These are phyloP conservation scores for Euleptes europaea DNA, from an alignment of 2,113 vertebrate species.

Conservation along the genomic window DNA sequence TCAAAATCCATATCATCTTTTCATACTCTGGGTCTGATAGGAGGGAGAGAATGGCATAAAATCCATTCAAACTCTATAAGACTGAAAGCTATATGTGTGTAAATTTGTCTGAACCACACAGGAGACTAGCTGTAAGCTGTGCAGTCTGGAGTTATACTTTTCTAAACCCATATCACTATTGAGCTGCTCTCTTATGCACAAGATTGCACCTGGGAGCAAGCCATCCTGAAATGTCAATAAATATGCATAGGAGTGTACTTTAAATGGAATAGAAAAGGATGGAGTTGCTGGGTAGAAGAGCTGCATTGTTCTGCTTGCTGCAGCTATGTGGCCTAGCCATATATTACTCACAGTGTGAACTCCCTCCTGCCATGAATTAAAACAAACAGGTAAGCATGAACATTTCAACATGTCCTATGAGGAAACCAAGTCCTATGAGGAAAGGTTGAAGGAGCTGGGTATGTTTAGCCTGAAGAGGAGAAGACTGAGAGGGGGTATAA, in stretches of 20 bases:
- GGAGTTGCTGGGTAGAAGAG: not conserved
- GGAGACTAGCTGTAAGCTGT: slow-evolving; percentile 9
- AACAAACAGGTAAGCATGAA: not conserved
- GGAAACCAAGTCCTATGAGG: no score
- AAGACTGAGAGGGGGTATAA: no score
- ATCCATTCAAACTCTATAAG: slow-evolving; percentile 11
- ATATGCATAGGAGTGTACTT: not conserved
- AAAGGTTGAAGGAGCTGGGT: no score
- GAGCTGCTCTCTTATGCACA: not conserved
- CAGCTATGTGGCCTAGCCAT: not conserved
- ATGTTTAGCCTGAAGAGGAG: no score
- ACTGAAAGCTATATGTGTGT: slow-evolving; percentile 22
- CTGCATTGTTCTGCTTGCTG: not conserved
- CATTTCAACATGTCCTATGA: not conserved
- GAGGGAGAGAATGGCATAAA: slow-evolving; percentile 29
- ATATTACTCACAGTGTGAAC: not conserved
- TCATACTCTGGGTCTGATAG: slow-evolving; percentile 27
- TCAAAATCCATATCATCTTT: slow-evolving; percentile 33
- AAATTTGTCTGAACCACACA: slow-evolving; percentile 13
- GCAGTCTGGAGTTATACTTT: no score
- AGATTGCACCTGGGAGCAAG: not conserved
- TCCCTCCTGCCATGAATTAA: no score
- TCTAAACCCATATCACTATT: no score
- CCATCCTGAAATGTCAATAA: not conserved
- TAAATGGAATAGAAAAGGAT: not conserved